Evolutionary conservation across 2,797 vertebrate species (phyloP).

Genomic region (Potorous gilbertii): DNA sequence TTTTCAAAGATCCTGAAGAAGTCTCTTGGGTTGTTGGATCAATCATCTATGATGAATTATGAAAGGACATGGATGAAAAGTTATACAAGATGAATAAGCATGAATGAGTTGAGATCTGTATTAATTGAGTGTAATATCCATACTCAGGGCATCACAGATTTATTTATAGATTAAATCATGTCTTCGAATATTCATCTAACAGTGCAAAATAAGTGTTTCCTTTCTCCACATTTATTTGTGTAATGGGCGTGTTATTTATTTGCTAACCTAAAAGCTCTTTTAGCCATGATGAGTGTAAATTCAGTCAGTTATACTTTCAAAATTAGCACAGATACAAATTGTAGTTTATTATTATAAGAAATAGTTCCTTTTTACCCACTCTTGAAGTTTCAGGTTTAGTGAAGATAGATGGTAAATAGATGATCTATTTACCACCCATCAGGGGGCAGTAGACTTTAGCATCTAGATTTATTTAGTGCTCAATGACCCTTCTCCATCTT

Average conservation of each 20-base stretch:
- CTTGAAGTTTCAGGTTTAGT: neutral
- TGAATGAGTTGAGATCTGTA: neutral
- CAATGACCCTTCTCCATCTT: neutral
- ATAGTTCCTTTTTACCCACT: neutral
- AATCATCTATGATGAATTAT: neutral
- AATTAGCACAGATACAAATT: neutral
- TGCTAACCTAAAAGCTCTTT: neutral
- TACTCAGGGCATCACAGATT: neutral
- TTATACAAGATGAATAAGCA: neutral
- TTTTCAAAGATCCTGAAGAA: neutral
- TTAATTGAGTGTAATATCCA: neutral
- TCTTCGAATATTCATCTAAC: neutral
- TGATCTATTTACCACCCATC: neutral
- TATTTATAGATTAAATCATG: neutral
- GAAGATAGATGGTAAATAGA: neutral
- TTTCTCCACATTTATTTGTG: neutral
- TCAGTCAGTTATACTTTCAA: neutral
- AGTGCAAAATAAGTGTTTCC: neutral
- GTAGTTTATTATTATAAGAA: neutral
- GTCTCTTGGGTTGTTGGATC: neutral
- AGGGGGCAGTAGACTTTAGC: neutral
- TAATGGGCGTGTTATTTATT: neutral
- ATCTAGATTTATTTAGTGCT: neutral
- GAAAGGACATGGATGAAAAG: neutral
- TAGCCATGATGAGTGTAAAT: neutral